Evolutionary conservation across 2,113 vertebrate genomes (phyloP).

Genomic region (Datnioides undecimradiatus): DNA sequence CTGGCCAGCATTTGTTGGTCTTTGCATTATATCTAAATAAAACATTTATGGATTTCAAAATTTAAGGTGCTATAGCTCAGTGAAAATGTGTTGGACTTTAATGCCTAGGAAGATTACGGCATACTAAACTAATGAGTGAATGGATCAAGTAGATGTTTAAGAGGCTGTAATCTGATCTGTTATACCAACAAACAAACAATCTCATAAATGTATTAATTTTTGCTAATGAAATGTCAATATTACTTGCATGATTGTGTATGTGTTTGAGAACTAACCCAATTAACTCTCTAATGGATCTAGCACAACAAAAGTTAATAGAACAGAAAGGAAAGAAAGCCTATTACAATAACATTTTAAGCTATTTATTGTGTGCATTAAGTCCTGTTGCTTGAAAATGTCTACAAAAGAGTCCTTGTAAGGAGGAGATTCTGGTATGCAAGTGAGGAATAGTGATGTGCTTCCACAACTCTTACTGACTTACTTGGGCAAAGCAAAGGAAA

Average conservation of each 20-base stretch:
- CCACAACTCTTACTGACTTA: background rate
- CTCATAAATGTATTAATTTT: constrained; percentile 24
- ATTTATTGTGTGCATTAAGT: constrained; percentile 13
- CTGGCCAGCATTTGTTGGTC: constrained; percentile 1
- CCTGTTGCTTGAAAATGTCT: constrained; percentile 31
- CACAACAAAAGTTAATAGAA: constrained; percentile 53
- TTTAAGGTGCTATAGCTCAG: background rate
- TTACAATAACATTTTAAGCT: constrained; percentile 16
- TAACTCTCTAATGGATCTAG: constrained; percentile 49
- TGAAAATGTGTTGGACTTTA: constrained; percentile 8
- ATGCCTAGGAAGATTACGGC: constrained; percentile 37
- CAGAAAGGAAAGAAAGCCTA: constrained; percentile 17
- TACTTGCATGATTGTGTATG: constrained; percentile 17
- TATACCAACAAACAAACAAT: constrained; percentile 20
- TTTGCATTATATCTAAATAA: constrained; percentile 27
- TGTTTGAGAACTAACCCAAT: constrained; percentile 53
- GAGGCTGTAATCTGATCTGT: constrained; percentile 39
- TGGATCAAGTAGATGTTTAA: constrained; percentile 37
- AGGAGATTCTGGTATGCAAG: background rate
- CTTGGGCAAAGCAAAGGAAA: background rate
- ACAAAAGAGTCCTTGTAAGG: constrained; percentile 18
- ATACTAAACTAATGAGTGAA: constrained; percentile 23
- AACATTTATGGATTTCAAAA: constrained; percentile 33
- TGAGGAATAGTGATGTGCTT: constrained; percentile 17
- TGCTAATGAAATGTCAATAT: constrained; percentile 51